phyloP scores from a whole-genome alignment of 2,113 vertebrate species.

The Perccottus glenii region DNA sequence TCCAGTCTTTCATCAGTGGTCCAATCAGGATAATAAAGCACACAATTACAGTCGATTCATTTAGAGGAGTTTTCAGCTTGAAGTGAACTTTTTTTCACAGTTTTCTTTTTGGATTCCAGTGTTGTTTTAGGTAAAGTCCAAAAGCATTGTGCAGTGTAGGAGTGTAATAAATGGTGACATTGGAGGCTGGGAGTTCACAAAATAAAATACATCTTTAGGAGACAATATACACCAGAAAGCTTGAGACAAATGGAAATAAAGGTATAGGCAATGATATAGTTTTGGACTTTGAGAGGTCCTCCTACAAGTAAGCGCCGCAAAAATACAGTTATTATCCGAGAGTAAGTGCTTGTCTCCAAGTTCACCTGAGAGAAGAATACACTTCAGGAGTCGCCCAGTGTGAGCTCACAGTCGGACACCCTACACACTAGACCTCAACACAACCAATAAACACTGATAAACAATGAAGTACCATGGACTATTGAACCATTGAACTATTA shows the following conservation, averaged over 20 bases:
- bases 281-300: neutral
- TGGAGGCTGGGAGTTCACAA: neutral
- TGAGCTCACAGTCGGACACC: neutral
- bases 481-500: no score
- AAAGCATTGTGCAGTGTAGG: no score
- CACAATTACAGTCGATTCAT: neutral
- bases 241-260: neutral
- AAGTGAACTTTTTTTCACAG: no score
- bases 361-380: neutral
- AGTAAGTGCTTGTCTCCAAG: neutral
- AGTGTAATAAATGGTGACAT: no score
- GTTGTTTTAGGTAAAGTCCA: no score
- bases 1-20: neutral
- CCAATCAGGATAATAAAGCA: neutral
- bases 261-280: neutral
- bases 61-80: neutral
- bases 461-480: neutral
- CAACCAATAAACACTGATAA: neutral
- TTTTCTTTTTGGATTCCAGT: no score
- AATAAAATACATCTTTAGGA: neutral
- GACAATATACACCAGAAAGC: neutral
- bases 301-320: neutral
- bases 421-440: neutral
- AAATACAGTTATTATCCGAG: slow-evolving; percentile 1
- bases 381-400: neutral